Evolutionary conservation across 35 echinoderm and acorn worm genomes (phyloP).

Genomic region (Anneissia japonica): DNA sequence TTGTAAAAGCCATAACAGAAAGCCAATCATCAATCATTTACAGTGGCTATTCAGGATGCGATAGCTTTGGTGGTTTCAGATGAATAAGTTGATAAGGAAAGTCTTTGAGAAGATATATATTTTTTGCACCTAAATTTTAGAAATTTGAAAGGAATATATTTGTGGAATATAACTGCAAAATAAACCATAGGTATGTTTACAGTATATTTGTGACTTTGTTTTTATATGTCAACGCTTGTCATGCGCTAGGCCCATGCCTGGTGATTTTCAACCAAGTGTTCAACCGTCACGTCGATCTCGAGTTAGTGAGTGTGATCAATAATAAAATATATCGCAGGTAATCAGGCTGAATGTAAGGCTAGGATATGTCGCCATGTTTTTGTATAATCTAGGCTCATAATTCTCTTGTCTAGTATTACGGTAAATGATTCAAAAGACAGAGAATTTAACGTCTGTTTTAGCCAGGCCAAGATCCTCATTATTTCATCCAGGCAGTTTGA

Average conservation of each 20-base stretch:
- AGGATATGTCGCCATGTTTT: too few relatives aligned
- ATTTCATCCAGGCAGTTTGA: too few relatives aligned
- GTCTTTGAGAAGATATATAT: too few relatives aligned
- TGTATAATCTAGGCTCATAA: too few relatives aligned
- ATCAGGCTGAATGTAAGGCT: too few relatives aligned
- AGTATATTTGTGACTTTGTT: neutral
- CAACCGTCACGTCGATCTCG: neutral
- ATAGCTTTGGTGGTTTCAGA: neutral
- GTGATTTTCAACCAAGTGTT: neutral
- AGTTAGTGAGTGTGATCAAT: too few relatives aligned
- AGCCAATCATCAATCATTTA: neutral
- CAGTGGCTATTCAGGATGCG: neutral
- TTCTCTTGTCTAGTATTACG: too few relatives aligned
- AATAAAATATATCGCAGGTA: too few relatives aligned
- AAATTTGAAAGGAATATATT: neutral
- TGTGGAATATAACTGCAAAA: neutral
- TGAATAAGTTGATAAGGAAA: neutral
- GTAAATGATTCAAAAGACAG: too few relatives aligned
- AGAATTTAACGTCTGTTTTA: too few relatives aligned
- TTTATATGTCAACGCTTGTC: neutral
- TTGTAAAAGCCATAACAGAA: neutral
- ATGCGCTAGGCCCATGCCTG: neutral
- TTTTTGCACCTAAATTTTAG: neutral
- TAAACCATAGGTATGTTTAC: neutral
- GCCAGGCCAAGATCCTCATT: too few relatives aligned